These are phyloP conservation scores for Amphilophus citrinellus DNA, from an alignment of 2,113 vertebrate species.

Conservation along the genomic window DNA sequence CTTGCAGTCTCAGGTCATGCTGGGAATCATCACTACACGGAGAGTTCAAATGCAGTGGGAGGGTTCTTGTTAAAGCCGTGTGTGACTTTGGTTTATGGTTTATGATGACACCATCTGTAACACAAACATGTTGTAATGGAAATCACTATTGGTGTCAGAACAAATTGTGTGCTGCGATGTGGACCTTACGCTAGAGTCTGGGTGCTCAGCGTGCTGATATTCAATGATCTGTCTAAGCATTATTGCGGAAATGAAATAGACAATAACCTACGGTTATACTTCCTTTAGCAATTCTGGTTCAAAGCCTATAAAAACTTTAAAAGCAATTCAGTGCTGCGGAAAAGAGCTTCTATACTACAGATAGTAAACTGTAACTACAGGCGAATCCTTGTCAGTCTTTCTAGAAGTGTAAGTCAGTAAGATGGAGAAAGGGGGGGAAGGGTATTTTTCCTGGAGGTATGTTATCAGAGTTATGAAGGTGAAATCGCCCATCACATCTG, in stretches of 20 bases:
- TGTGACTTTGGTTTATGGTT: not conserved
- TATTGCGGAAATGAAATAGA: not conserved
- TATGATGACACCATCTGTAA: slow-evolving; percentile 15
- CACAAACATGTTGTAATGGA: not conserved
- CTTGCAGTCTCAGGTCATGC: not conserved
- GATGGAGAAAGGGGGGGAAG: no score
- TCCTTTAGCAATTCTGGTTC: not conserved
- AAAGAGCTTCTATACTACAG: not conserved
- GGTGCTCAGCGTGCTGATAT: not conserved
- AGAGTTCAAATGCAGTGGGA: slow-evolving; percentile 3
- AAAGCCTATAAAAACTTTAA: not conserved
- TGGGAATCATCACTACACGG: not conserved
- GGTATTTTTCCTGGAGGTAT: not conserved
- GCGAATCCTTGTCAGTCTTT: not conserved
- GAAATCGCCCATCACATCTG: slow-evolving; percentile 32
- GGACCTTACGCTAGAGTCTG: not conserved
- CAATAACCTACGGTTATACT: not conserved
- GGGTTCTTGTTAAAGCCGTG: not conserved
- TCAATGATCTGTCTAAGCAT: not conserved
- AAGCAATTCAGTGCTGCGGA: not conserved
- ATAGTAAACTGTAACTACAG: not conserved
- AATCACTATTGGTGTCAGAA: slow-evolving; percentile 5
- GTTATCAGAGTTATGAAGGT: slow-evolving; percentile 24
- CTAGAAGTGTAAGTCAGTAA: not conserved
- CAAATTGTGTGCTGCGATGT: not conserved